A percentile compares a stretch with the other conserved stretches of the same genome.
phyloP scores from a whole-genome alignment of 2,797 vertebrate species.

The Delichon dasypus region DNA sequence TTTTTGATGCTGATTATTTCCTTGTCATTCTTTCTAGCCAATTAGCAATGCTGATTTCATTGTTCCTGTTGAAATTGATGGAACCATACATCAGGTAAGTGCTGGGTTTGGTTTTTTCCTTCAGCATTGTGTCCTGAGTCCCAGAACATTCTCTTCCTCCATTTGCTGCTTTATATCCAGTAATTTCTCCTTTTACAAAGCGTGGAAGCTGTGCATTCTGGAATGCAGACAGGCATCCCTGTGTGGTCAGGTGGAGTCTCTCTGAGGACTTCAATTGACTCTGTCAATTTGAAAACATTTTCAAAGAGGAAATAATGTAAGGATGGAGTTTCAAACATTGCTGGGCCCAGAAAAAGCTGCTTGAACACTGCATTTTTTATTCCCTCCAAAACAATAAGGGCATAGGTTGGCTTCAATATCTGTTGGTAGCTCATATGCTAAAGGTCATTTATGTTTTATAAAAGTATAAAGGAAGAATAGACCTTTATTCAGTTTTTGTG shows the following conservation, averaged over 20 bases:
- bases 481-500: neutral
- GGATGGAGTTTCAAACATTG: neutral
- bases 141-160: neutral
- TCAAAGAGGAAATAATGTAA: neutral
- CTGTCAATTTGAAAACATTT: neutral
- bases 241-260: neutral
- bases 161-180: neutral
- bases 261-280: neutral
- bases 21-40: constrained; percentile 79
- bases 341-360: neutral
- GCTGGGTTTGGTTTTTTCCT: neutral
- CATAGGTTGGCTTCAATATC: neutral
- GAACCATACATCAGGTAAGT: constrained; percentile 95
- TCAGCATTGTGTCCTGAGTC: neutral
- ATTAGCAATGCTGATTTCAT: constrained; percentile 99
- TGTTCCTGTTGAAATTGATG: constrained; percentile 98
- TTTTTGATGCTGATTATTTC: constrained; percentile 53
- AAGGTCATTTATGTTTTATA: neutral
- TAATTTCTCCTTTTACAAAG: neutral
- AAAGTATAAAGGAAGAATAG: neutral
- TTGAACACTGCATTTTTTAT: neutral
- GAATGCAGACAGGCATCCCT: neutral
- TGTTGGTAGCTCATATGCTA: neutral
- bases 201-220: neutral
- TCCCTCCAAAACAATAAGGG: neutral